Percentiles rank a stretch among this genome's conserved stretches.
Evolutionary conservation across 1,140 invertebrate genomes (phyloP).

Genomic region (Proales similis): DNA sequence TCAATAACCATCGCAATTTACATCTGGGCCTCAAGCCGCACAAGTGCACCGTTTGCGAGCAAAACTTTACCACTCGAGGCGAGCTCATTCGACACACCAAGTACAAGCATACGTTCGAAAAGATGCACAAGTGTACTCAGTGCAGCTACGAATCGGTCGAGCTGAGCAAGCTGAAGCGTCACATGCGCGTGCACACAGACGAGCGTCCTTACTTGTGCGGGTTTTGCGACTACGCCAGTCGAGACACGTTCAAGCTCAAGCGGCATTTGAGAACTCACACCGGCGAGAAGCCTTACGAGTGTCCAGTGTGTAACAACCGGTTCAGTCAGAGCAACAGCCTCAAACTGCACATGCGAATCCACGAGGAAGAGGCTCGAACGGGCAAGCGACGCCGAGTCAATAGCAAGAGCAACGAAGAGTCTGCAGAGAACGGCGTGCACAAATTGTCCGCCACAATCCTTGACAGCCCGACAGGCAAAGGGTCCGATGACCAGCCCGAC

Average conservation of each 20-base stretch:
- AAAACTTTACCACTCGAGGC: slow-evolving; percentile 87
- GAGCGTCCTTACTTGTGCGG: slow-evolving; percentile 67
- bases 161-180: slow-evolving; percentile 79
- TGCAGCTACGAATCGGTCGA: slow-evolving; percentile 92
- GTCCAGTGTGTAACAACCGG: slow-evolving; percentile 75
- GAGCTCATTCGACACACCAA: slow-evolving; percentile 84
- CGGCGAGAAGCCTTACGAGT: slow-evolving; percentile 81
- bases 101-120: slow-evolving; percentile 76
- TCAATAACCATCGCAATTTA: slow-evolving; percentile 18
- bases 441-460: slow-evolving; percentile 17
- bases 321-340: slow-evolving; percentile 85
- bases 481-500: neutral
- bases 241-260: slow-evolving; percentile 90
- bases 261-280: slow-evolving; percentile 88
- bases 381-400: neutral
- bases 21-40: slow-evolving; percentile 34
- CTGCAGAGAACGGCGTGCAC: neutral
- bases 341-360: slow-evolving; percentile 70
- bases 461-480: slow-evolving; percentile 3
- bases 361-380: slow-evolving; percentile 66
- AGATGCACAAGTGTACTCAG: slow-evolving; percentile 84
- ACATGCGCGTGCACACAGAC: slow-evolving; percentile 84
- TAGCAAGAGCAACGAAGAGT: neutral
- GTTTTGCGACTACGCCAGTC: slow-evolving; percentile 92
- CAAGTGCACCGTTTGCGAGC: slow-evolving; percentile 62